These are phyloP conservation scores for Steromphala cineraria DNA, from an alignment of 2,888 invertebrate genomes.

Conservation along the genomic window DNA sequence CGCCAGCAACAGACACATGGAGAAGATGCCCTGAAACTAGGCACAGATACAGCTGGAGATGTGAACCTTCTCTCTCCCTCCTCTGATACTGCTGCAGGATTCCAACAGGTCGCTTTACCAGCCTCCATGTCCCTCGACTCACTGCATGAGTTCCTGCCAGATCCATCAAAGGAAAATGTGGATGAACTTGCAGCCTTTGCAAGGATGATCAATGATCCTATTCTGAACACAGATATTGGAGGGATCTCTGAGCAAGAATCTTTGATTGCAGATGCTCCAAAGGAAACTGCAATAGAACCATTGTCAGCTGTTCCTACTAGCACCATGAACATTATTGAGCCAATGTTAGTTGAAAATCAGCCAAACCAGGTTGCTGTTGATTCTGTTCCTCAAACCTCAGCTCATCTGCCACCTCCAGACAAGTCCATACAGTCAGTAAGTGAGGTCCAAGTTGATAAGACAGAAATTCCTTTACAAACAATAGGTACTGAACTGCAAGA, in stretches of 20 bases:
- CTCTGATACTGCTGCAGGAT: not conserved
- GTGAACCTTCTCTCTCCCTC: not conserved
- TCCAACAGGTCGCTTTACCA: not conserved
- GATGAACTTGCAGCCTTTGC: constrained; percentile 7
- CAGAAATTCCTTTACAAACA: too few relatives aligned
- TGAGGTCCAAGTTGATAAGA: too few relatives aligned
- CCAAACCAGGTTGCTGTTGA: too few relatives aligned
- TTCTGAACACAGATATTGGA: not conserved
- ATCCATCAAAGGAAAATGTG: constrained; percentile 8
- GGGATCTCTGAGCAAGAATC: constrained; percentile 1
- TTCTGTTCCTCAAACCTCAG: too few relatives aligned
- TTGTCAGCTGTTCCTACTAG: too few relatives aligned
- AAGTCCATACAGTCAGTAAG: too few relatives aligned
- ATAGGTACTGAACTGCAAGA: too few relatives aligned
- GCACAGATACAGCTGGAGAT: not conserved
- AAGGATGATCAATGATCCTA: constrained; percentile 1
- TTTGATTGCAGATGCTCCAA: not conserved
- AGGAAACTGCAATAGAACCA: too few relatives aligned
- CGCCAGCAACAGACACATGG: constrained; percentile 1
- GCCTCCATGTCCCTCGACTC: constrained; percentile 4
- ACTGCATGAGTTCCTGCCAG: not conserved
- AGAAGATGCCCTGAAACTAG: not conserved
- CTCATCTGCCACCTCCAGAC: too few relatives aligned
- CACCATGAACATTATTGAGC: too few relatives aligned
- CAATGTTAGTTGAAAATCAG: too few relatives aligned